phyloP scores from a whole-genome alignment of 64 coral and sea anemone species.

The Montipora capricornis region DNA sequence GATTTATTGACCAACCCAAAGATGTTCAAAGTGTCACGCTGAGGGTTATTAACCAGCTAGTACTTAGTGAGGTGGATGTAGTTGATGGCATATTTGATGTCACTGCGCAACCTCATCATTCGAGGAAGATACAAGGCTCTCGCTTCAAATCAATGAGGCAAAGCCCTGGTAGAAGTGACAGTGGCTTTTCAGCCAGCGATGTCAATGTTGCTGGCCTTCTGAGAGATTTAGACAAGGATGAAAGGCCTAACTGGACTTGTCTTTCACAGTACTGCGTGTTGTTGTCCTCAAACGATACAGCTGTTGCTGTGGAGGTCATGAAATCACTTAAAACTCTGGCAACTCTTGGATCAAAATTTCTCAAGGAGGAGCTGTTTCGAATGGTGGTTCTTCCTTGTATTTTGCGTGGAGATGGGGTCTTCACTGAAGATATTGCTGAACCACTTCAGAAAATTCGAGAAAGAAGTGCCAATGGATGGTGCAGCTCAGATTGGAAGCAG shows the following conservation, averaged over 20 bases:
- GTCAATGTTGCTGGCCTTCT: constrained; percentile 14
- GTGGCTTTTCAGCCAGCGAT: constrained; percentile 77
- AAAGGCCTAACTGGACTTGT: constrained; percentile 31
- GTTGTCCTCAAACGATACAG: constrained; percentile 12
- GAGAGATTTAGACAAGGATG: neutral
- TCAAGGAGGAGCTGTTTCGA: constrained; percentile 63
- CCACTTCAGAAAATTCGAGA: constrained; percentile 19
- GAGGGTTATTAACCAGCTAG: constrained; percentile 68
- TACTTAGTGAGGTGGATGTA: constrained; percentile 72
- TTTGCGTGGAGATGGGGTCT: constrained; percentile 49
- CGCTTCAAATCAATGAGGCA: constrained; percentile 57
- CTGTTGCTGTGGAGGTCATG: constrained; percentile 37
- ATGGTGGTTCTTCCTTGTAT: constrained; percentile 75
- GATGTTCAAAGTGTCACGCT: constrained; percentile 69
- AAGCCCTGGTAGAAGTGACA: constrained; percentile 72
- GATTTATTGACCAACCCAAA: constrained; percentile 75
- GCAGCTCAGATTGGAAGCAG: neutral
- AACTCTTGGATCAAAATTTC: constrained; percentile 10
- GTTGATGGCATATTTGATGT: constrained; percentile 16
- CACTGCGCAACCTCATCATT: neutral
- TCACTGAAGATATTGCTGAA: constrained; percentile 26
- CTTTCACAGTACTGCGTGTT: constrained; percentile 67
- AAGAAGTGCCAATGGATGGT: neutral
- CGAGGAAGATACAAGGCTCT: constrained; percentile 31
- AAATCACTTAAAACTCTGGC: constrained; percentile 63